Evolutionary conservation across 2,888 invertebrate species (phyloP).

Genomic region (Heliconius cydno): DNA sequence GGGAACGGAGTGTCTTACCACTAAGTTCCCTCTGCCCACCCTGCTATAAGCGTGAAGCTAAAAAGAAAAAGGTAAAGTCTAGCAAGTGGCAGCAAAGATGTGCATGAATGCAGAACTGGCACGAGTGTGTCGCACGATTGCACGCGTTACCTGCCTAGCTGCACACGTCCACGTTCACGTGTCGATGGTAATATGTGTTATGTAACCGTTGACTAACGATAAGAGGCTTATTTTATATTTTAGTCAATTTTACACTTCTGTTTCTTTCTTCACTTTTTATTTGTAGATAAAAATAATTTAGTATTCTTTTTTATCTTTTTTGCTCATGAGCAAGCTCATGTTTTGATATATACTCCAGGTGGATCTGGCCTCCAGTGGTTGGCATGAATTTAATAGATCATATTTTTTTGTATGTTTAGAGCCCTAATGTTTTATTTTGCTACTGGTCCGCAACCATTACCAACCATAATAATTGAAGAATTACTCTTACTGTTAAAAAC

Average conservation of each 20-base stretch:
- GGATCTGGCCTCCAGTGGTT: no score
- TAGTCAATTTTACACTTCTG: background rate
- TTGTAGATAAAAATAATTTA: background rate
- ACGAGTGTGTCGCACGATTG: slow-evolving; percentile 31
- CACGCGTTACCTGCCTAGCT: slow-evolving; percentile 26
- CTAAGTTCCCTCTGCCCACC: background rate
- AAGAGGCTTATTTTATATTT: background rate
- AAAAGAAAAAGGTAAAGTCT: background rate
- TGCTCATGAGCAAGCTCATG: background rate
- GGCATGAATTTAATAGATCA: no score
- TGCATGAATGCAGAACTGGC: slow-evolving; percentile 30
- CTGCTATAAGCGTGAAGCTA: background rate
- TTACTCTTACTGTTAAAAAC: no score
- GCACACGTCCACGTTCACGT: slow-evolving; percentile 22
- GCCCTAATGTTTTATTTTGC: no score
- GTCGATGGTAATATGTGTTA: slow-evolving; percentile 2
- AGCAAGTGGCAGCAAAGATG: slow-evolving; percentile 7
- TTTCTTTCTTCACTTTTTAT: no score
- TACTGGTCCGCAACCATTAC: no score
- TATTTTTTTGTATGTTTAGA: no score
- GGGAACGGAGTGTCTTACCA: no score
- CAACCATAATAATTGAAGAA: no score
- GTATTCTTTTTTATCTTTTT: background rate
- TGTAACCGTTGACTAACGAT: background rate
- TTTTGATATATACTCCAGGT: no score